Evolutionary conservation across 2,888 invertebrate genomes (phyloP).

Genomic region (Ephialtes manifestator): DNA sequence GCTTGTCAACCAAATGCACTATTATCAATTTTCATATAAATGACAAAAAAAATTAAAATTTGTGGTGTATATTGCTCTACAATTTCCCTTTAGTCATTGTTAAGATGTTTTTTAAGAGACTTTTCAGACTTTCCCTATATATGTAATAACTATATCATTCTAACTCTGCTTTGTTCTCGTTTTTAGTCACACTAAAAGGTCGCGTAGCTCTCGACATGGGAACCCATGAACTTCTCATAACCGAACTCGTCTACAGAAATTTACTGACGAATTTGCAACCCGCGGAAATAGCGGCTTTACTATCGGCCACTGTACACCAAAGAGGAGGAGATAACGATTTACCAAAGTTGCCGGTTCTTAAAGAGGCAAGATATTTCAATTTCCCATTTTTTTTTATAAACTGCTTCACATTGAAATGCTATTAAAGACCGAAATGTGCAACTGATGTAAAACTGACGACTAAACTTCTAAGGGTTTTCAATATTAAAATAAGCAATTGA

Average conservation of each 20-base stretch:
- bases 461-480: too few relatives aligned
- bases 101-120: too few relatives aligned
- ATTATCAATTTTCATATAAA: too few relatives aligned
- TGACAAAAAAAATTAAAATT: too few relatives aligned
- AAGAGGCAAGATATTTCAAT: slow-evolving; percentile 85
- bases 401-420: neutral
- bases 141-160: neutral
- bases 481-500: too few relatives aligned
- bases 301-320: slow-evolving; percentile 97
- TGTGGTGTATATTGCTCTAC: too few relatives aligned
- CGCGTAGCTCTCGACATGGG: slow-evolving; percentile 95
- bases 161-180: neutral
- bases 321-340: slow-evolving; percentile 88
- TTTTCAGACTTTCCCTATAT: too few relatives aligned
- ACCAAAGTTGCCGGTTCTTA: slow-evolving; percentile 86
- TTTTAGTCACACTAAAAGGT: slow-evolving; percentile 92
- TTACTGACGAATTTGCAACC: slow-evolving; percentile 94
- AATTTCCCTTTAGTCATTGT: too few relatives aligned
- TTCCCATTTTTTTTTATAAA: slow-evolving; percentile 6
- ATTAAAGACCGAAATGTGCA: neutral
- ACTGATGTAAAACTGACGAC: too few relatives aligned
- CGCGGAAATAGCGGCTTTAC: slow-evolving; percentile 96
- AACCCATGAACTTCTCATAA: slow-evolving; percentile 95
- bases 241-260: slow-evolving; percentile 97
- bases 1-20: too few relatives aligned